Evolutionary conservation across 1,140 invertebrate species (phyloP), one percentile per base, ranked within the genome.

Genomic region (Drosophila micromelanica): DNA sequence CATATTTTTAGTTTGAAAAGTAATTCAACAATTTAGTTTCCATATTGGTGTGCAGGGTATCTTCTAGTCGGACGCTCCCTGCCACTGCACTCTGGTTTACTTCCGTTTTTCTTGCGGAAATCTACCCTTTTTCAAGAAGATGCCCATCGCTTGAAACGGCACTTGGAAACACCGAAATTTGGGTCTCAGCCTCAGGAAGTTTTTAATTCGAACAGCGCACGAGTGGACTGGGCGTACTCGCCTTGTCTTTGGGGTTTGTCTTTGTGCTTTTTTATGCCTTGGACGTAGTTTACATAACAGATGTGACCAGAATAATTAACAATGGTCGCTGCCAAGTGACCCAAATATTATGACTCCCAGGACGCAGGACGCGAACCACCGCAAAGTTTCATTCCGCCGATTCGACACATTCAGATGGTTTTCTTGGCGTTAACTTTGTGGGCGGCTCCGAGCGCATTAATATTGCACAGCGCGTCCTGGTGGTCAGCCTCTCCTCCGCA

Each of bases 271-370:
- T 84, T 84, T 79, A 76, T 72, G 72, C 62, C 48, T 51, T 51
- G 65, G 57, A 76, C 77, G 60, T 78, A 85, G 80, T 85, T 84
- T 84, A 85, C 80, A 85, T 85, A 80, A 73, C 80, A 84, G 80
- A 85, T 84, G 80, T 84, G 80, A 84, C 80, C 80, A 84, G 80
- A 80, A 84, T 84, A 84, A 84, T 84, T 84, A 84, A 84, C 80
- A 84, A 76, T 78, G 77, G 46, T 64, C 55, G 55, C 40, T 57
- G 51, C 23, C 67, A 69, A 51, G 51, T 72, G 73, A 80, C 80
- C 80, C 76, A 62, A 80, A 72, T 76, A 63, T 69, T 63, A 61
- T 59, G 38, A 59, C 61, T 64, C 68, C 69, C 62, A 72, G 43
- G 54, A 57, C n/a, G 62, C 20, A 43, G 38, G 9, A 43, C 43